Evolutionary conservation across 2,113 vertebrate species (phyloP).

Genomic region (Ondatra zibethicus): DNA sequence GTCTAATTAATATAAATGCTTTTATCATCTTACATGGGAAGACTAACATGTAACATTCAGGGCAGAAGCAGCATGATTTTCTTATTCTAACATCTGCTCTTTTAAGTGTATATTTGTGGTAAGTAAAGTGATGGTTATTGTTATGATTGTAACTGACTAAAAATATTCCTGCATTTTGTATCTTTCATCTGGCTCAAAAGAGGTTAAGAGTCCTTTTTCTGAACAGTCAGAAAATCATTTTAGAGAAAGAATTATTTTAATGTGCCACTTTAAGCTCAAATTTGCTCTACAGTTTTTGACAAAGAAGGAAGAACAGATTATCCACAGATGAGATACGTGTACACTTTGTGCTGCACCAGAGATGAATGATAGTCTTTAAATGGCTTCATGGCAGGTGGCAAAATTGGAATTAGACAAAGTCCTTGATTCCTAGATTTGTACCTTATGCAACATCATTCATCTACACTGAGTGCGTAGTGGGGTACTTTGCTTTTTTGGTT

Average conservation of each 20-base stretch:
- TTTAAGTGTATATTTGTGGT: not conserved
- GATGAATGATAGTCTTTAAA: not conserved
- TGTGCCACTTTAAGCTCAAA: not conserved
- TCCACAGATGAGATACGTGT: not conserved
- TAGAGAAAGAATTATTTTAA: constrained; percentile 48
- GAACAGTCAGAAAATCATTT: constrained; percentile 43
- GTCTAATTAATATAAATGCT: constrained; percentile 26
- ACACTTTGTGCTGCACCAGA: not conserved
- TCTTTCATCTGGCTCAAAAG: constrained; percentile 63
- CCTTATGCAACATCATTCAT: not conserved
- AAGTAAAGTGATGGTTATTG: constrained; percentile 15
- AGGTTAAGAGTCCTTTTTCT: constrained; percentile 39
- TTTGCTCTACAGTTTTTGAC: constrained; percentile 14
- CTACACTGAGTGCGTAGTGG: accelerated
- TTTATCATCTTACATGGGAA: not conserved
- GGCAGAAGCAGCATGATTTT: not conserved
- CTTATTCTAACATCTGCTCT: not conserved
- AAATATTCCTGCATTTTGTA: not conserved
- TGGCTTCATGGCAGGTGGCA: not conserved
- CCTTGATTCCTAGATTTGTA: not conserved
- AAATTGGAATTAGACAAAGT: not conserved
- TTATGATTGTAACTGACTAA: constrained; percentile 40
- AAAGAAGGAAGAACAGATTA: not conserved
- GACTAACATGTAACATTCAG: not conserved
- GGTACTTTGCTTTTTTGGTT: not conserved